Conservation (phyloP, 2,888 invertebrate species). For the Sinodicranocentrus sp. region DNA sequence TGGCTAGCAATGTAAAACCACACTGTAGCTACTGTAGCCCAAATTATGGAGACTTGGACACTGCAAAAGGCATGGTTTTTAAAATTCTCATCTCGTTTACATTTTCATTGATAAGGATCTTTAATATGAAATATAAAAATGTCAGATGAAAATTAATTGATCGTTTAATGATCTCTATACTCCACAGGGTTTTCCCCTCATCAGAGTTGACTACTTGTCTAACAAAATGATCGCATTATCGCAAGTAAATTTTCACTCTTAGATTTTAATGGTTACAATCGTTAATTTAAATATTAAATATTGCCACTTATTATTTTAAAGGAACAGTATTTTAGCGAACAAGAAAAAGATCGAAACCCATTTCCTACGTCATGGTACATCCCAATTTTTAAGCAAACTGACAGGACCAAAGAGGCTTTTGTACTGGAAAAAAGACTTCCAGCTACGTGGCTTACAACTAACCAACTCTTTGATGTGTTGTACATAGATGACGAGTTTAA, state of each 20-base stretch:
- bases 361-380: slow-evolving; percentile 35
- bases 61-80: slow-evolving; percentile 18
- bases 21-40: slow-evolving; percentile 27
- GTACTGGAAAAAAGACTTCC: neutral
- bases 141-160: neutral
- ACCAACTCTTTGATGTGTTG: slow-evolving; percentile 22
- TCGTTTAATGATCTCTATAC: neutral
- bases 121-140: neutral
- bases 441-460: slow-evolving; percentile 23
- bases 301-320: neutral
- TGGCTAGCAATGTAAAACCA: slow-evolving; percentile 25
- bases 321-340: slow-evolving; percentile 13
- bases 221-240: slow-evolving; percentile 26
- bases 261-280: neutral
- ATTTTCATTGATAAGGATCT: no score
- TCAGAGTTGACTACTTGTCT: slow-evolving; percentile 42
- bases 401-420: neutral
- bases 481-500: slow-evolving; percentile 24
- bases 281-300: neutral
- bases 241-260: slow-evolving; percentile 10
- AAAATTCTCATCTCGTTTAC: neutral
- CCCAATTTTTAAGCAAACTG: slow-evolving; percentile 26
- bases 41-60: slow-evolving; percentile 62
- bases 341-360: neutral
- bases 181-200: slow-evolving; percentile 35